Conservation (phyloP, 1,140 invertebrate species). For the Drosophila obscura region DNA sequence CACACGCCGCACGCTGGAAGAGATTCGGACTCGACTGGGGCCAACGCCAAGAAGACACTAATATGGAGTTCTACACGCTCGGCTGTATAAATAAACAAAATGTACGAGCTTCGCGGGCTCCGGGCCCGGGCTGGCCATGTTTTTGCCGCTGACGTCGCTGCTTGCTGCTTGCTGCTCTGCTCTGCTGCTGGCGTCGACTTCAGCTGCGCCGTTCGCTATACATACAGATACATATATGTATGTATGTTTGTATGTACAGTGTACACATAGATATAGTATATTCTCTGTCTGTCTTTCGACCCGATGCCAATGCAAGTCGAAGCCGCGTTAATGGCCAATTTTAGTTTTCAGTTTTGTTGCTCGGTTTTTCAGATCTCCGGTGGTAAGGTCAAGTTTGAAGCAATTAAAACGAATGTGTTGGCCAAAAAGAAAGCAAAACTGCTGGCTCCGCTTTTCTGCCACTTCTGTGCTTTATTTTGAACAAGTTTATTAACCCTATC, state of each 20-base stretch:
- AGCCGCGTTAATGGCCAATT: constrained; percentile 67
- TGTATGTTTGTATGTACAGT: constrained; percentile 14
- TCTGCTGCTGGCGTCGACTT: constrained; percentile 16
- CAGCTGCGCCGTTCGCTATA: constrained; percentile 37
- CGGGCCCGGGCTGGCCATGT: constrained; percentile 29
- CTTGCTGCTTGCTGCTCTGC: constrained; percentile 1
- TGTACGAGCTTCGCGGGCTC: constrained; percentile 47
- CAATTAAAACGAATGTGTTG: constrained; percentile 59
- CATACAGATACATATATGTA: background rate
- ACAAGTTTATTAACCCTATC: constrained; percentile 76
- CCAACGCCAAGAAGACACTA: constrained; percentile 83
- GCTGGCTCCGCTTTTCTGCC: constrained; percentile 33
- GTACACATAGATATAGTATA: constrained; percentile 10
- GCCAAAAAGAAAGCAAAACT: constrained; percentile 76
- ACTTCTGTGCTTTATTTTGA: constrained; percentile 45
- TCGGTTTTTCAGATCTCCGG: constrained; percentile 50
- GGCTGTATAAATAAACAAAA: constrained; percentile 83
- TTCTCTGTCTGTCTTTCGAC: constrained; percentile 36
- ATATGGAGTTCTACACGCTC: constrained; percentile 79
- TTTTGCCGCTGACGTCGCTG: constrained; percentile 37
- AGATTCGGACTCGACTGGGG: constrained; percentile 59
- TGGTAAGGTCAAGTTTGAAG: constrained; percentile 78
- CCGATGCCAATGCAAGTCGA: constrained; percentile 62
- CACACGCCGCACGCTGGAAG: constrained; percentile 22
- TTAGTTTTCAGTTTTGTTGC: constrained; percentile 42